Conservation (phyloP, 2,888 invertebrate species). For the Micropterix aruncella region DNA sequence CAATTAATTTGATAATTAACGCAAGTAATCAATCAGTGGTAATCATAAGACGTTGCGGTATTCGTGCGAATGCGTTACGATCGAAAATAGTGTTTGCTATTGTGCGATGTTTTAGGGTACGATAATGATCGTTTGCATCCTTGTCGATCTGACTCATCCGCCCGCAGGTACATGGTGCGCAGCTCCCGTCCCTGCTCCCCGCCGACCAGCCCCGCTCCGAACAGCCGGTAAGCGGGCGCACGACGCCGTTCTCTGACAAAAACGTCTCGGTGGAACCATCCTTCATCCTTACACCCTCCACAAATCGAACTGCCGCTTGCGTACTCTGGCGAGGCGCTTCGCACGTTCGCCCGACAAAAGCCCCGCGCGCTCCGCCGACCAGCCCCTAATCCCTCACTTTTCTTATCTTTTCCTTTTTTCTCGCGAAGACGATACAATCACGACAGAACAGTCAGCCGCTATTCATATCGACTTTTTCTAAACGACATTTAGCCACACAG, state of each 20-base stretch:
- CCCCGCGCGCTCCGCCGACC: no score
- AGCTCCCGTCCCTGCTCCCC: not conserved
- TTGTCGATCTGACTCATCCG: not conserved
- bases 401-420: no score
- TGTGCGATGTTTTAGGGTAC: no score
- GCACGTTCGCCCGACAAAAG: no score
- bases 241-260: not conserved
- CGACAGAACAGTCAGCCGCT: no score
- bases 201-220: not conserved
- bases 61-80: constrained; percentile 21
- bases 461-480: no score
- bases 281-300: not conserved
- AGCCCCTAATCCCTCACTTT: no score
- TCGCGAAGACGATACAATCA: no score
- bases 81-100: no score
- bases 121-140: no score
- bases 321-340: no score
- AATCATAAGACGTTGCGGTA: not conserved
- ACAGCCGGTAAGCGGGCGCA: not conserved
- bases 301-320: not conserved
- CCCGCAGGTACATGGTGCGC: not conserved
- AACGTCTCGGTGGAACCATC: not conserved
- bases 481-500: no score
- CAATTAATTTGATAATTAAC: not conserved
- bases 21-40: not conserved